phyloP scores from a whole-genome alignment of 2,888 invertebrate genomes.

The Diloba caeruleocephala region DNA sequence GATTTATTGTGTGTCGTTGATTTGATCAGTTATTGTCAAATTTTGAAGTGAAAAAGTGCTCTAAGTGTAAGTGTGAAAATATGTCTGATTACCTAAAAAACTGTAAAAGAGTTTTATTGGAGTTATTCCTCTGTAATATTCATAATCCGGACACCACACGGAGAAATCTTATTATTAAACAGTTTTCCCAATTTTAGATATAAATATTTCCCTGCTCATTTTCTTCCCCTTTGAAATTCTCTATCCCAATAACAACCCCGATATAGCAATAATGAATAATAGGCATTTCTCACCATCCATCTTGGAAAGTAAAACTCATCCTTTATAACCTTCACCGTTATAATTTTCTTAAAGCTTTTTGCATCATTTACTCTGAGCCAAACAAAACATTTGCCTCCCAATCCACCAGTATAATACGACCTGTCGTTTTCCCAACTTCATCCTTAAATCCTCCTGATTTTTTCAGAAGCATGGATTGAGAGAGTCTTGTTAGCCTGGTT shows the following conservation, averaged over 20 bases:
- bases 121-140: too few relatives aligned
- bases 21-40: too few relatives aligned
- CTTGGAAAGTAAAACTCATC: slow-evolving; percentile 52
- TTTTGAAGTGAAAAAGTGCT: too few relatives aligned
- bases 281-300: slow-evolving; percentile 56
- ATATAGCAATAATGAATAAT: slow-evolving; percentile 36
- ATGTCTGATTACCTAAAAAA: too few relatives aligned
- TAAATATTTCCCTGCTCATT: too few relatives aligned
- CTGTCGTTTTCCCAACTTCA: slow-evolving; percentile 46
- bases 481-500: slow-evolving; percentile 60
- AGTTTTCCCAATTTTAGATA: too few relatives aligned
- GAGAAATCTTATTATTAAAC: too few relatives aligned
- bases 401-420: slow-evolving; percentile 52
- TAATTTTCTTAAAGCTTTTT: slow-evolving; percentile 72
- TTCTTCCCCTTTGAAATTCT: too few relatives aligned
- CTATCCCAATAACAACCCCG: not conserved
- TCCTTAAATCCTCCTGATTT: slow-evolving; percentile 23
- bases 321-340: slow-evolving; percentile 45
- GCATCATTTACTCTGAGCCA: slow-evolving; percentile 72
- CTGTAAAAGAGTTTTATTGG: too few relatives aligned
- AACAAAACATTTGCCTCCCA: slow-evolving; percentile 63
- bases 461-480: slow-evolving; percentile 29
- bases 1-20: too few relatives aligned
- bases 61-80: too few relatives aligned
- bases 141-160: too few relatives aligned